Conservation (phyloP, 92 coral and sea anemone genomes). For the Phenganax subtilis region DNA sequence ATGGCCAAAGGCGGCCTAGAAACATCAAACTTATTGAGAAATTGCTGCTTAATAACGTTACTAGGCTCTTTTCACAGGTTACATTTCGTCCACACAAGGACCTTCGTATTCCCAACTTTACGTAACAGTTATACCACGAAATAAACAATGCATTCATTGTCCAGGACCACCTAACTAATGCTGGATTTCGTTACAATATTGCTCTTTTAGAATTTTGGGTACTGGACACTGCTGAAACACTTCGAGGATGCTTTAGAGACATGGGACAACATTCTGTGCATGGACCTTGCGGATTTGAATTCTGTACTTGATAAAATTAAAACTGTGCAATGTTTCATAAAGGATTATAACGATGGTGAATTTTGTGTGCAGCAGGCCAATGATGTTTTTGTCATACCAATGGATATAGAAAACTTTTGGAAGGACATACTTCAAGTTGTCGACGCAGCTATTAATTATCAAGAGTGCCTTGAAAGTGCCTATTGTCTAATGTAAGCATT, state of each 20-base stretch:
- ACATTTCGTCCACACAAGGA: too few relatives aligned
- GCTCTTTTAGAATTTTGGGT: conserved; percentile 12
- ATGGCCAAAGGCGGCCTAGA: too few relatives aligned
- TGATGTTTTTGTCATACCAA: conserved; percentile 17
- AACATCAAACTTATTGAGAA: too few relatives aligned
- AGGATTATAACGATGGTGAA: conserved; percentile 12
- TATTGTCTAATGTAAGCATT: conserved; percentile 6
- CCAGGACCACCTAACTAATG: too few relatives aligned
- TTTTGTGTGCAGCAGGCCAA: conserved; percentile 28
- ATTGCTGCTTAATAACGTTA: too few relatives aligned
- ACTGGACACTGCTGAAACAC: conserved; percentile 19
- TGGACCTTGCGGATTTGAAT: not conserved
- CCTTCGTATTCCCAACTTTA: too few relatives aligned
- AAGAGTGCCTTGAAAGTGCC: not conserved
- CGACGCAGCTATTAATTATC: conserved; percentile 3
- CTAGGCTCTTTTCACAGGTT: too few relatives aligned
- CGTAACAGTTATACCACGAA: too few relatives aligned
- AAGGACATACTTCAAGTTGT: not conserved
- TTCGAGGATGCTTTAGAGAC: conserved; percentile 15
- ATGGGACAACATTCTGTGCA: not conserved
- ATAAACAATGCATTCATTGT: too few relatives aligned
- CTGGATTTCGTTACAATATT: too few relatives aligned
- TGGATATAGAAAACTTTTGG: conserved; percentile 10
- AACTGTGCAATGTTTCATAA: not conserved
- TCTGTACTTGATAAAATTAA: not conserved